Evolutionary conservation across 2,797 vertebrate genomes (phyloP), one percentile per base, ranked within the genome.

Genomic region (Gouania willdenowi): DNA sequence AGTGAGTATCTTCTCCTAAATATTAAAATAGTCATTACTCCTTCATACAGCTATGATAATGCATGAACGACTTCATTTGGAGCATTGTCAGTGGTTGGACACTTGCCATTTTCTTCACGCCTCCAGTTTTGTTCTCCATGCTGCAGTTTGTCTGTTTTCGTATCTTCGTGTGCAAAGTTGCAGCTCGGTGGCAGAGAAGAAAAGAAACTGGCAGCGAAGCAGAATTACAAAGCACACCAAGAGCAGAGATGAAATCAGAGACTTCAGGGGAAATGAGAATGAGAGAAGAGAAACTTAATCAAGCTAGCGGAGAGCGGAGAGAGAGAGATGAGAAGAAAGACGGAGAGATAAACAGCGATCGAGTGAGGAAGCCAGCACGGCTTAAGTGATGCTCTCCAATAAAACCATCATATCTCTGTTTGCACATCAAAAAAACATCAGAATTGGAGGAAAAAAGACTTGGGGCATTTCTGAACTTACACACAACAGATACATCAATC

Each of bases 231-330:
- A 52, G 21, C 6, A 16, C 6, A 32, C 18, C 3, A 5, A 24
- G 20, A 31, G 20, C 12, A 34, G 33, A 43, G 48, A 57, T n/a
- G 21, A 25, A 49, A 49, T 47, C 32, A 25, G 50, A 45, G 30
- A 30, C 25, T 26, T 34, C 26, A 28, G 19, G 24, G 38, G 30
- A 41, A 54, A 27, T n/a, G 27, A 45, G 31, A 39, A 39, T 3
- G 25, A 50, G 44, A 25, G 39, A 50, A 32, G 29, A 8, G 23
- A 35, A 64, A 53, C 28, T 54, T 41, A 42, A 60, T 76, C 23
- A 45, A 41, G 30, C 31, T 26, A 7, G 40, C 4, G 3, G 28
- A 27, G 26, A 32, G 26, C 17, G 20, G 22, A 18, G 9, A 1
- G 23, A 26, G 4, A 13, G 11, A 26, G 25, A 41, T 5, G 14